These are phyloP conservation scores for Cosmorhoe ocellata DNA, from an alignment of 2,888 invertebrate genomes.

Conservation along the genomic window DNA sequence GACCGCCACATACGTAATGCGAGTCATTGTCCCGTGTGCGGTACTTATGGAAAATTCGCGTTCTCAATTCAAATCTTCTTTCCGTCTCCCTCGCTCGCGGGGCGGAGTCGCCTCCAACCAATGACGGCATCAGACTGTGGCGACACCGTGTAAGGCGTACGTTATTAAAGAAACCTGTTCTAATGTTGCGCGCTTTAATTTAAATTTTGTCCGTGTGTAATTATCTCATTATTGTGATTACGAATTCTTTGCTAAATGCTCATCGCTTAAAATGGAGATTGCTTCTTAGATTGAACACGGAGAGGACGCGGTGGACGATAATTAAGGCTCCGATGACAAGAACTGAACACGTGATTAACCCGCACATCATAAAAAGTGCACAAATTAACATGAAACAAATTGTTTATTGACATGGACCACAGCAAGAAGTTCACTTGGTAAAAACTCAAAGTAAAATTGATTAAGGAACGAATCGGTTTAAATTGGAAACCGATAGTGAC, in stretches of 20 bases:
- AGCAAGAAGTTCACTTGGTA: constrained; percentile 68
- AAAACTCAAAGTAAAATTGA: constrained; percentile 78
- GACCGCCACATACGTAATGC: constrained; percentile 81
- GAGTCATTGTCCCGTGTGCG: constrained; percentile 82
- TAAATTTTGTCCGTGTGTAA: constrained; percentile 82
- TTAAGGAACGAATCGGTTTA: constrained; percentile 82
- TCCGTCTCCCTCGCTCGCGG: constrained; percentile 79
- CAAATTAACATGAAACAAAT: constrained; percentile 65
- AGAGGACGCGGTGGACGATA: constrained; percentile 55
- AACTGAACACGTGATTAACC: constrained; percentile 45
- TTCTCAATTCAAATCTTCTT: constrained; percentile 82
- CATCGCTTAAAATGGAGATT: constrained; percentile 75
- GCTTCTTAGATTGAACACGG: constrained; percentile 58
- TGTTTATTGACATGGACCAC: constrained; percentile 66
- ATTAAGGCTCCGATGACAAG: constrained; percentile 51
- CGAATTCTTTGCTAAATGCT: constrained; percentile 80
- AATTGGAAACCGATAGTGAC: constrained; percentile 82
- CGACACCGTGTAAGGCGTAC: constrained; percentile 82
- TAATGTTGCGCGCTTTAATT: constrained; percentile 82
- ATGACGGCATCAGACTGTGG: constrained; percentile 76
- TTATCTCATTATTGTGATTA: constrained; percentile 83
- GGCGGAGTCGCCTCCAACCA: constrained; percentile 80
- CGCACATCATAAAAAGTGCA: constrained; percentile 46
- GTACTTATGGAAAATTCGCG: constrained; percentile 83
- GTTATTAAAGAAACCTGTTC: constrained; percentile 83